These are phyloP conservation scores for Tragelaphus scriptus DNA, from an alignment of 2,113 vertebrate genomes.

Conservation along the genomic window DNA sequence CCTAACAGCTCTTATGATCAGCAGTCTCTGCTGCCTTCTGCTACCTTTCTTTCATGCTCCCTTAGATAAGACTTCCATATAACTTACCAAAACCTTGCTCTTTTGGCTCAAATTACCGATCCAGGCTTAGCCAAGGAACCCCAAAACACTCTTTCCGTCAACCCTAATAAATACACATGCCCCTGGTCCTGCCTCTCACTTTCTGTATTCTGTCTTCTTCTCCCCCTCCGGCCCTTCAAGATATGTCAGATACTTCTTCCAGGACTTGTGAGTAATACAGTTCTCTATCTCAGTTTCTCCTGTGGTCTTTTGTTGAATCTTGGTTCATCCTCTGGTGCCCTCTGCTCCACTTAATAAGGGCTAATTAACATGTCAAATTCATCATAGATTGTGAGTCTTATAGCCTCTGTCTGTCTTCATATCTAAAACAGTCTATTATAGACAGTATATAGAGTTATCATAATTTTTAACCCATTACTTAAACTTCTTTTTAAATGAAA, in stretches of 20 bases:
- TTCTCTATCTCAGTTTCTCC: background rate
- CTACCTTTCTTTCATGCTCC: background rate
- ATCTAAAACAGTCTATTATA: background rate
- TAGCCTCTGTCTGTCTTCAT: background rate
- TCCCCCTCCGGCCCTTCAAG: background rate
- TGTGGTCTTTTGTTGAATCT: background rate
- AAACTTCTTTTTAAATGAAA: background rate
- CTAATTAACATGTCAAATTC: background rate
- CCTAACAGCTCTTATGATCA: background rate
- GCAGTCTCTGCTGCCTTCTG: background rate
- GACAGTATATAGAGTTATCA: background rate
- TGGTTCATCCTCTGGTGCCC: background rate
- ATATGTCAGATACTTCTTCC: background rate
- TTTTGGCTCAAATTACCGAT: background rate
- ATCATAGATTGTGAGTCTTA: background rate
- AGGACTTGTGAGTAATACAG: background rate
- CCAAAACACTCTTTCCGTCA: background rate
- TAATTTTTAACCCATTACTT: background rate
- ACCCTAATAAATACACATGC: background rate
- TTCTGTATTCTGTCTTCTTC: background rate
- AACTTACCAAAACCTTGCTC: background rate
- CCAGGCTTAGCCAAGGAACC: background rate
- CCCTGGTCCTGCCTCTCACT: background rate
- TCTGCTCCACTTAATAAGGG: background rate
- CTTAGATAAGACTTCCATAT: background rate